These are phyloP conservation scores for Cordilura impudica DNA, from an alignment of 2,888 invertebrate genomes.

Conservation along the genomic window DNA sequence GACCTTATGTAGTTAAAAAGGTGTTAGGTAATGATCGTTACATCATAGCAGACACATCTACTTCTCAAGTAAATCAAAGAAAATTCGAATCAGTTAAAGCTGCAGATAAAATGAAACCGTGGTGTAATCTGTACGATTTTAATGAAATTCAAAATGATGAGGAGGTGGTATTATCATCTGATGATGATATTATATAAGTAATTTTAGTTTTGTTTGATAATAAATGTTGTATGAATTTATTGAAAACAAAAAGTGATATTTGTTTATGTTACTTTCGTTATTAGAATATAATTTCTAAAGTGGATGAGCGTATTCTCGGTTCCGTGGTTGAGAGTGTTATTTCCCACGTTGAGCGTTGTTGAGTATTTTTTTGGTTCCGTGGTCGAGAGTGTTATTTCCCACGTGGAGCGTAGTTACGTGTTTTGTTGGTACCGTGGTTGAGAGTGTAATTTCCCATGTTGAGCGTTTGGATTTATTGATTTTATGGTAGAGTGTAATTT, in stretches of 20 bases:
- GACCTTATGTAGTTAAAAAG: slow-evolving; percentile 21
- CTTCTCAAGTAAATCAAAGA: slow-evolving; percentile 34
- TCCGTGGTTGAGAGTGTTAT: neutral
- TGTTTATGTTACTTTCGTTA: too few species aligned
- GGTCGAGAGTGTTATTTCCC: neutral
- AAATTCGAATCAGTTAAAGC: slow-evolving; percentile 25
- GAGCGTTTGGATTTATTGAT: neutral
- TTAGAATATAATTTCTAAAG: too few species aligned
- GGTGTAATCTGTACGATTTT: slow-evolving; percentile 17
- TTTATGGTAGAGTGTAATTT: neutral
- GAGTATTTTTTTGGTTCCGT: neutral
- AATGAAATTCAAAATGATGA: neutral
- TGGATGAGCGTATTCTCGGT: neutral
- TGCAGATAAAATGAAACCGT: slow-evolving; percentile 42
- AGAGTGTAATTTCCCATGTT: neutral
- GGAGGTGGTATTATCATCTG: neutral
- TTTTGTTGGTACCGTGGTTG: neutral
- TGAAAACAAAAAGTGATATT: neutral
- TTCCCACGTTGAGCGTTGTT: neutral
- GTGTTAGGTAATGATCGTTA: slow-evolving; percentile 24
- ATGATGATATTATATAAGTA: neutral
- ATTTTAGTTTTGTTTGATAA: neutral
- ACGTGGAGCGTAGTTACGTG: neutral
- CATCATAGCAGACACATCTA: slow-evolving; percentile 14
- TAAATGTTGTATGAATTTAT: neutral